phyloP scores from a whole-genome alignment of 2,113 vertebrate species.

The Phyllostomus hastatus region DNA sequence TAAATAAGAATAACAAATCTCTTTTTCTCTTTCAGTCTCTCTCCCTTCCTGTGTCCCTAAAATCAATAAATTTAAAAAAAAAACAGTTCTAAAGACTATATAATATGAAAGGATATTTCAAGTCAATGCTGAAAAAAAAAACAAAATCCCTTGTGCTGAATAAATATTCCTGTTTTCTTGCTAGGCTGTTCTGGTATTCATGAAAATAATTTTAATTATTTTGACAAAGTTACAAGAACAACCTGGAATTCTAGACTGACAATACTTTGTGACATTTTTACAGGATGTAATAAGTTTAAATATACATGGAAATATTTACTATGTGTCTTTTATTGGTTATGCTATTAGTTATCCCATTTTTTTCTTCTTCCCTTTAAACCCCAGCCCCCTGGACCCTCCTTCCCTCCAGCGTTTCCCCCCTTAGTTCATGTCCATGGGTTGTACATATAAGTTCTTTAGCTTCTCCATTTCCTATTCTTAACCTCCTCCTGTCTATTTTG shows the following conservation, averaged over 20 bases:
- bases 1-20: too few relatives aligned
- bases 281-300: neutral
- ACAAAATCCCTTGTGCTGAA: neutral
- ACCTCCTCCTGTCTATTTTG: too few relatives aligned
- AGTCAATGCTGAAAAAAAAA: neutral
- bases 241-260: neutral
- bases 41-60: too few relatives aligned
- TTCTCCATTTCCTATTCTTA: too few relatives aligned
- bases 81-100: neutral
- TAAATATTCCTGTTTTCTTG: constrained; percentile 27
- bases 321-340: too few relatives aligned
- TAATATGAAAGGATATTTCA: constrained; percentile 6
- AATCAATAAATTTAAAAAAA: neutral
- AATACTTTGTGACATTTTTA: neutral
- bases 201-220: constrained; percentile 6
- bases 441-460: too few relatives aligned
- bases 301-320: neutral
- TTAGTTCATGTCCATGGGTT: too few relatives aligned
- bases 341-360: too few relatives aligned
- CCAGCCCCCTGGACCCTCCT: too few relatives aligned
- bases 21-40: too few relatives aligned
- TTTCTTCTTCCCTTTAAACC: too few relatives aligned
- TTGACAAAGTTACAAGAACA: neutral
- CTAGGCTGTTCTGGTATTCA: neutral
- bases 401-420: too few relatives aligned